Conservation (phyloP, 2,797 vertebrate species). For the Rhodeus uyekii region DNA sequence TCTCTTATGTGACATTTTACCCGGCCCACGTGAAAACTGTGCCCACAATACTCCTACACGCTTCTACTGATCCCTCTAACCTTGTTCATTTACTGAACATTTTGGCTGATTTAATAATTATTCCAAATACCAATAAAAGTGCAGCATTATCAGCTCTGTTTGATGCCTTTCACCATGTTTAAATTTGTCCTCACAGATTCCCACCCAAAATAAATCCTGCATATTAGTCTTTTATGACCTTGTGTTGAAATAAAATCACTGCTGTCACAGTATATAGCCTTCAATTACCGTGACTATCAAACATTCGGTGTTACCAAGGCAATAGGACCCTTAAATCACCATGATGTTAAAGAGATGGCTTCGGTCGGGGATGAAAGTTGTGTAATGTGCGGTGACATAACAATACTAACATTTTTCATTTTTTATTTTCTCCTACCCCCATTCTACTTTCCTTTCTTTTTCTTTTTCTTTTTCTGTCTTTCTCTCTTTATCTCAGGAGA, state of each 20-base stretch:
- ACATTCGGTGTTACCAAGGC: constrained; percentile 15
- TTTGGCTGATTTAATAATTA: background rate
- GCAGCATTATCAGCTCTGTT: constrained; percentile 50
- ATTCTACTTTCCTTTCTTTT: constrained; percentile 38
- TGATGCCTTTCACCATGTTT: constrained; percentile 59
- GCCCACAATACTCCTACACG: constrained; percentile 14
- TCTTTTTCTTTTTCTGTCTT: background rate
- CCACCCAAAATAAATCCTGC: constrained; percentile 59
- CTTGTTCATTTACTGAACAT: constrained; percentile 29
- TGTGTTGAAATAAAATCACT: constrained; percentile 65
- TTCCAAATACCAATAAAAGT: background rate
- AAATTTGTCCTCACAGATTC: background rate
- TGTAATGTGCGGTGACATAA: background rate
- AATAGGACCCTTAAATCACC: constrained; percentile 23
- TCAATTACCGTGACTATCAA: constrained; percentile 57
- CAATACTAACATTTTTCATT: constrained; percentile 30
- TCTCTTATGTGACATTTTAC: background rate
- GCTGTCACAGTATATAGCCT: constrained; percentile 62
- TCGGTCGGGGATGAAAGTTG: background rate
- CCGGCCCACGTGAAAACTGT: constrained; percentile 2
- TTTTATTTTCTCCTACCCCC: background rate
- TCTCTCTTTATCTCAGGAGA: constrained; percentile 75
- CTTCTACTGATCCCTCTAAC: background rate
- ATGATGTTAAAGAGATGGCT: constrained; percentile 2
- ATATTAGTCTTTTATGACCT: constrained; percentile 70